phyloP scores from a whole-genome alignment of 1,140 invertebrate species.

The Camponotus floridanus region DNA sequence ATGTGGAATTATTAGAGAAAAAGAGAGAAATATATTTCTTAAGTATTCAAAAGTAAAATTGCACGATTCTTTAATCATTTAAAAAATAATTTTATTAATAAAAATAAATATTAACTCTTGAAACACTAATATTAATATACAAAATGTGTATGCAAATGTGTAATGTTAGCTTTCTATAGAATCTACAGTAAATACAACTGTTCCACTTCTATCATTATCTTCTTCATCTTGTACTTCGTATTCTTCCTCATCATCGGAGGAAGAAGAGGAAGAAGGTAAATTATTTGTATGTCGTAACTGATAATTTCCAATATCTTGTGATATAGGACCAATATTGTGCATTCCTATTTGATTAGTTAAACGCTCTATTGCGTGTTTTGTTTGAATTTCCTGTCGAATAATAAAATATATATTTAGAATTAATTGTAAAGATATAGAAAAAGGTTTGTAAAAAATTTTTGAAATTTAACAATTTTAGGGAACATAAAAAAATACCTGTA shows the following conservation, averaged over 20 bases:
- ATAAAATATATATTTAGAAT: conserved; percentile 35
- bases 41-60: not conserved
- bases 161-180: conserved; percentile 71
- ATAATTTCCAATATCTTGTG: conserved; percentile 72
- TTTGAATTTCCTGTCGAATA: conserved; percentile 83
- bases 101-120: conserved; percentile 29
- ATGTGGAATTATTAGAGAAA: not conserved
- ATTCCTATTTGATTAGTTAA: conserved; percentile 79
- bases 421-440: conserved; percentile 13
- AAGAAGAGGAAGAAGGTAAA: conserved; percentile 62
- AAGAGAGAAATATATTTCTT: not conserved
- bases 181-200: conserved; percentile 82
- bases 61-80: not conserved
- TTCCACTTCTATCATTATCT: conserved; percentile 82
- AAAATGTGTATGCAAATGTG: not conserved
- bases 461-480: not conserved
- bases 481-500: conserved; percentile 78
- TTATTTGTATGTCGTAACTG: conserved; percentile 71
- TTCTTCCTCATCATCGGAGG: conserved; percentile 81
- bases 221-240: conserved; percentile 84
- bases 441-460: not conserved
- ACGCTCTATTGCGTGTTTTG: conserved; percentile 85
- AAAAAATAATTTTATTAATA: conserved; percentile 33
- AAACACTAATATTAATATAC: not conserved
- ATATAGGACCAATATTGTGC: conserved; percentile 68